Conservation (phyloP, 1,140 invertebrate genomes). For the Penaeus vannamei region DNA sequence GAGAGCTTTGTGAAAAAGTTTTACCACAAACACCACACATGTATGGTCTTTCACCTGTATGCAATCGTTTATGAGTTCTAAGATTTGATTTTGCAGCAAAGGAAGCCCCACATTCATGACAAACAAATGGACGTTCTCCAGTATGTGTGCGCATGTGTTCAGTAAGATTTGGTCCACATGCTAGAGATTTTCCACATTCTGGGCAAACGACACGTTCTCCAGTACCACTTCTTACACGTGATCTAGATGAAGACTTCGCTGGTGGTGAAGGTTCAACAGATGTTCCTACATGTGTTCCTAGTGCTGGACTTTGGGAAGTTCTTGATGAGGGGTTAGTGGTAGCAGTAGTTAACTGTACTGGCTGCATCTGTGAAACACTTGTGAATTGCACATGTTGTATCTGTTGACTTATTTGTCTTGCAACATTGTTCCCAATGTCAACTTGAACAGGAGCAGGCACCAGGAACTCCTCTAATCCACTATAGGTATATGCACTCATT, state of each 20-base stretch:
- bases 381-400: constrained; percentile 50
- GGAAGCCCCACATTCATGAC: constrained; percentile 64
- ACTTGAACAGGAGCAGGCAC: constrained; percentile 50
- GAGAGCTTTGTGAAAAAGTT: constrained; percentile 70
- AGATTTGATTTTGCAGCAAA: constrained; percentile 67
- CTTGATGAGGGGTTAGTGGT: constrained; percentile 5
- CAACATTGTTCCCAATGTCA: constrained; percentile 46
- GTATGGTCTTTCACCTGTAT: constrained; percentile 71
- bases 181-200: constrained; percentile 55
- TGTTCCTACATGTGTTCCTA: constrained; percentile 23
- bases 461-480: constrained; percentile 54
- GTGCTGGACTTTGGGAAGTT: constrained; percentile 34
- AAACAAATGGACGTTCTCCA: constrained; percentile 94
- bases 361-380: constrained; percentile 56
- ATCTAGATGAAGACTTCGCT: constrained; percentile 37
- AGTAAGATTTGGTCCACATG: constrained; percentile 58
- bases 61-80: constrained; percentile 70
- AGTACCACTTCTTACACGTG: constrained; percentile 50
- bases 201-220: constrained; percentile 52
- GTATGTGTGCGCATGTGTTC: constrained; percentile 91
- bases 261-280: constrained; percentile 28
- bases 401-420: constrained; percentile 49
- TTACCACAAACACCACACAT: constrained; percentile 73
- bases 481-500: constrained; percentile 51
- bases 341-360: constrained; percentile 54